Evolutionary conservation across 2,888 invertebrate species (phyloP).

Genomic region (Gasteruption jaculator): DNA sequence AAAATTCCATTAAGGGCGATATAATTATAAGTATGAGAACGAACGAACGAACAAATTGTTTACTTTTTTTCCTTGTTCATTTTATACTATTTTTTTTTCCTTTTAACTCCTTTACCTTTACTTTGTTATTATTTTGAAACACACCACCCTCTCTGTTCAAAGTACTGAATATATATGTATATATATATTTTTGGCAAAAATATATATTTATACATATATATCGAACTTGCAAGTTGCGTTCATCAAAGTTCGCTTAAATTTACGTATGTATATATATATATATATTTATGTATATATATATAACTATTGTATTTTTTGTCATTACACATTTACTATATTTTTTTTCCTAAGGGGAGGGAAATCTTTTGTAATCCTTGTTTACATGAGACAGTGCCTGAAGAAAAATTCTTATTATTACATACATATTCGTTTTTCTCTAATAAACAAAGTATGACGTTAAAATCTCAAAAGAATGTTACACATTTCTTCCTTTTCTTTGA

Average conservation of each 20-base stretch:
- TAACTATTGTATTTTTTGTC: slow-evolving; percentile 7
- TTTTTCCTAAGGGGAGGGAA: too few relatives aligned
- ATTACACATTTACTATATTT: too few relatives aligned
- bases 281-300: slow-evolving; percentile 5
- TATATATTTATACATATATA: slow-evolving; percentile 6
- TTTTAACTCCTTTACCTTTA: slow-evolving; percentile 14
- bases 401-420: too few relatives aligned
- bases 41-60: slow-evolving; percentile 27
- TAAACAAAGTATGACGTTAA: too few relatives aligned
- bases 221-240: too few relatives aligned
- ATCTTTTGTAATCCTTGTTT: too few relatives aligned
- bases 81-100: slow-evolving; percentile 14
- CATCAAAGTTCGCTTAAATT: not conserved
- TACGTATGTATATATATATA: slow-evolving; percentile 6
- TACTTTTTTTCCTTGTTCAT: slow-evolving; percentile 10
- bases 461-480: too few relatives aligned
- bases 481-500: too few relatives aligned
- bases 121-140: slow-evolving; percentile 23
- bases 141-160: too few relatives aligned
- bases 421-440: too few relatives aligned
- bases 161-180: slow-evolving; percentile 16
- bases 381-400: too few relatives aligned
- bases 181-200: slow-evolving; percentile 9
- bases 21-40: slow-evolving; percentile 40
- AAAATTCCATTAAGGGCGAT: slow-evolving; percentile 47